Percentiles rank a stretch among this genome's conserved stretches.
These are phyloP conservation scores for Drosophila leonis DNA, from an alignment of 2,888 invertebrate species.

Conservation along the genomic window DNA sequence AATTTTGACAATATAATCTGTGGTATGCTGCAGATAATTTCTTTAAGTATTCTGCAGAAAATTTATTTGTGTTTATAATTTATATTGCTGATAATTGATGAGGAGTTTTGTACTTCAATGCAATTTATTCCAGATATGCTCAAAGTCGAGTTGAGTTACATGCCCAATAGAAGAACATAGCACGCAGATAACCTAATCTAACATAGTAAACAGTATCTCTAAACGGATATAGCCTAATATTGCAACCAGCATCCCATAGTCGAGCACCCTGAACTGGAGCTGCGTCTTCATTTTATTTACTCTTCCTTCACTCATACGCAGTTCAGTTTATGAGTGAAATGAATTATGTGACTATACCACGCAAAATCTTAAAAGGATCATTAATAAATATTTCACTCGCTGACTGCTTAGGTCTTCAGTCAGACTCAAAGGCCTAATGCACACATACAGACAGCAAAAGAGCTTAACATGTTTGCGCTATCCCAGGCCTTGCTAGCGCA, in stretches of 20 bases:
- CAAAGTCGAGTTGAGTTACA: background rate
- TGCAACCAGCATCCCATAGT: background rate
- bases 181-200: no score
- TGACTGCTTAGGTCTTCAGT: slow-evolving; percentile 45
- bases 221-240: background rate
- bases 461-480: slow-evolving; percentile 66
- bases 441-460: slow-evolving; percentile 29
- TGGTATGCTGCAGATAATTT: no score
- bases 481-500: background rate
- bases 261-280: background rate
- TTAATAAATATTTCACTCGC: slow-evolving; percentile 79
- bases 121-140: background rate
- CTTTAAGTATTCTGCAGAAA: no score
- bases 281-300: slow-evolving; percentile 17
- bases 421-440: slow-evolving; percentile 51
- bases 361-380: slow-evolving; percentile 84
- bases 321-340: slow-evolving; percentile 82
- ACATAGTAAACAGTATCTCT: no score
- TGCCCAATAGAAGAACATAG: background rate
- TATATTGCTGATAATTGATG: no score
- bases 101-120: no score
- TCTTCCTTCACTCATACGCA: slow-evolving; percentile 32
- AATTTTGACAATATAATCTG: background rate
- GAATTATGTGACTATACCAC: slow-evolving; percentile 83
- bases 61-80: no score